A percentile compares a stretch with the other conserved stretches of the same genome.
Evolutionary conservation across 2,888 invertebrate genomes (phyloP).

Genomic region (Ectemnius cavifrons): DNA sequence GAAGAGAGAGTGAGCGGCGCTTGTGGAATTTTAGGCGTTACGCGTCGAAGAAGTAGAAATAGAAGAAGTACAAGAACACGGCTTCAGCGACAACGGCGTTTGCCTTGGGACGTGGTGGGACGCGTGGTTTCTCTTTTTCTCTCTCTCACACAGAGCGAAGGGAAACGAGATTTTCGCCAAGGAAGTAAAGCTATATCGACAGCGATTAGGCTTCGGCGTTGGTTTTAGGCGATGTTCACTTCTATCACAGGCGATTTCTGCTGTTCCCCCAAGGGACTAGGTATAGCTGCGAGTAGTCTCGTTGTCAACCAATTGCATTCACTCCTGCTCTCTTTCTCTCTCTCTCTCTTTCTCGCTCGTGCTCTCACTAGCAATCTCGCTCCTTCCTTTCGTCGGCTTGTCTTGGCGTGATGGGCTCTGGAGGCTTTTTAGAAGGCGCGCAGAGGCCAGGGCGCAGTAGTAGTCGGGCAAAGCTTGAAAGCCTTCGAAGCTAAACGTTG

Average conservation of each 20-base stretch:
- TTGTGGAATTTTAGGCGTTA: too few relatives aligned
- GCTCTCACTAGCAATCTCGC: conserved; percentile 7
- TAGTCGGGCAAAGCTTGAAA: conserved; percentile 57
- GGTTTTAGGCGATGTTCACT: conserved; percentile 37
- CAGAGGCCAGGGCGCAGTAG: conserved; percentile 36
- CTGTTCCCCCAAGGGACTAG: conserved; percentile 2
- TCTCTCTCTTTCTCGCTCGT: background rate
- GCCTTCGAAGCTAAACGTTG: conserved; percentile 60
- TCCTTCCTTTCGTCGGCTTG: conserved; percentile 28
- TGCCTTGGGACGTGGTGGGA: background rate
- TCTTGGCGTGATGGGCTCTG: conserved; percentile 46
- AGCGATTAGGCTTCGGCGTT: conserved; percentile 40
- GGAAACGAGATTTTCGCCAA: conserved; percentile 16
- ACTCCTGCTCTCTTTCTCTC: conserved; percentile 9
- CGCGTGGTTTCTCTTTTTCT: background rate
- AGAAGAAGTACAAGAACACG: background rate
- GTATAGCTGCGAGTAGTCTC: conserved; percentile 12
- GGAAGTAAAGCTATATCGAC: conserved; percentile 37
- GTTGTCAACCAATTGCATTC: background rate
- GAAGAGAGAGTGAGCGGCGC: conserved; percentile 14
- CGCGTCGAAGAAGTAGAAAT: background rate
- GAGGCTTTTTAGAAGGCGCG: conserved; percentile 38
- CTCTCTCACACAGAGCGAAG: background rate
- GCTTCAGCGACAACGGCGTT: background rate
- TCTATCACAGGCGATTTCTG: conserved; percentile 14